Evolutionary conservation across 92 coral and sea anemone genomes (phyloP).

Genomic region (Blastomussa wellsi): DNA sequence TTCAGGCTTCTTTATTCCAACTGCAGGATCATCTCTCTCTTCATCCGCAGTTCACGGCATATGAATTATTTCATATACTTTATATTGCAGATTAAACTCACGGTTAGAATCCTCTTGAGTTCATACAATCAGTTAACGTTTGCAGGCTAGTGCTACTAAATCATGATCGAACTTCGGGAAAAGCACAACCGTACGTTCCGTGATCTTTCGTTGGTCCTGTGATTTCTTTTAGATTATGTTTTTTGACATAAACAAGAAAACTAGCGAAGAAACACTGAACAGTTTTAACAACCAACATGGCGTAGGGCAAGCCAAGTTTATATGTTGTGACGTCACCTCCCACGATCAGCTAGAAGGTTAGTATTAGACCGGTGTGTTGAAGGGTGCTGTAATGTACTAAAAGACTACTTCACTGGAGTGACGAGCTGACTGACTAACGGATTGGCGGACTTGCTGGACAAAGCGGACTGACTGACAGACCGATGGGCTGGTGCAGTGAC

Average conservation of each 20-base stretch:
- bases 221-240: slow-evolving; percentile 44
- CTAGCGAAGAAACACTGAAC: slow-evolving; percentile 59
- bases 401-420: too few relatives aligned
- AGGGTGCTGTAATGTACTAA: not conserved
- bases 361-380: not conserved
- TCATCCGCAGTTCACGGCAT: too few relatives aligned
- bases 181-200: too few relatives aligned
- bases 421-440: not conserved
- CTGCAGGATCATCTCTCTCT: too few relatives aligned
- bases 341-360: slow-evolving; percentile 64
- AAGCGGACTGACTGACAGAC: not conserved
- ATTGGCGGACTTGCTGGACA: too few relatives aligned
- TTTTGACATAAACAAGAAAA: slow-evolving; percentile 62
- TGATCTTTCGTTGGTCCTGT: not conserved
- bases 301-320: slow-evolving; percentile 48
- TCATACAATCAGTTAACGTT: too few relatives aligned
- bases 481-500: not conserved
- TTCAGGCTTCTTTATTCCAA: too few relatives aligned
- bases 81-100: too few relatives aligned
- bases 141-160: too few relatives aligned
- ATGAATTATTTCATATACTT: too few relatives aligned
- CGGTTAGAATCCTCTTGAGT: too few relatives aligned
- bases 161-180: too few relatives aligned
- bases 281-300: slow-evolving; percentile 56
- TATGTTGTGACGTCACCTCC: slow-evolving; percentile 66